phyloP scores from a whole-genome alignment of 2,888 invertebrate species.

The Thymelicus acteon region DNA sequence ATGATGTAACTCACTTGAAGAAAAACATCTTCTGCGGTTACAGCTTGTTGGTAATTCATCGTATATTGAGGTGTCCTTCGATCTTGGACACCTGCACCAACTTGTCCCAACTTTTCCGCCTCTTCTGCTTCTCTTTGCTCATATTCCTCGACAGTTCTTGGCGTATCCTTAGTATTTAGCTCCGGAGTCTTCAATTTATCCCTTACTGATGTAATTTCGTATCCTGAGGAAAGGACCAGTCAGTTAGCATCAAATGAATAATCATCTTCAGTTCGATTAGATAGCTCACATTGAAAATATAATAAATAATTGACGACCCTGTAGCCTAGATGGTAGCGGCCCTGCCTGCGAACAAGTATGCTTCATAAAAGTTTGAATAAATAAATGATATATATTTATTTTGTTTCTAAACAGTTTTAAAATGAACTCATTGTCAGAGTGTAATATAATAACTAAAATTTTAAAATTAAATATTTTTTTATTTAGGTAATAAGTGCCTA shows the following conservation, averaged over 20 bases:
- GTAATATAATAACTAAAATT: no score
- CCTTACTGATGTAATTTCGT: slow-evolving; percentile 69
- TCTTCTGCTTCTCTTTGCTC: slow-evolving; percentile 81
- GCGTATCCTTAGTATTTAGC: slow-evolving; percentile 49
- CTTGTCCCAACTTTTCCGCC: slow-evolving; percentile 70
- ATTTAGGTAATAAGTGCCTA: no score
- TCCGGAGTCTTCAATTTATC: slow-evolving; percentile 49
- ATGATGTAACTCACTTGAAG: slow-evolving; percentile 86
- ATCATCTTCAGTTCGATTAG: background rate
- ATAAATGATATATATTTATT: no score
- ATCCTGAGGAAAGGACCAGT: slow-evolving; percentile 49
- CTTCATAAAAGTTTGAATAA: no score
- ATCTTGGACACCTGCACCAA: slow-evolving; percentile 82
- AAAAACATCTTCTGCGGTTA: slow-evolving; percentile 93
- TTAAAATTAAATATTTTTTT: no score
- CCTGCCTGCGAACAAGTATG: no score
- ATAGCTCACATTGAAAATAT: no score
- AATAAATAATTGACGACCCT: no score
- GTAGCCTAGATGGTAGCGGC: no score
- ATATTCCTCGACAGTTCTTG: slow-evolving; percentile 75
- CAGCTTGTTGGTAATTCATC: slow-evolving; percentile 93
- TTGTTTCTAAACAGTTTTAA: no score
- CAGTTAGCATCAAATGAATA: background rate
- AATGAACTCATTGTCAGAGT: no score
- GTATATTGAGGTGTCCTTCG: slow-evolving; percentile 90